phyloP scores from a whole-genome alignment of 1,140 invertebrate genomes.

The Globodera rostochiensis region DNA sequence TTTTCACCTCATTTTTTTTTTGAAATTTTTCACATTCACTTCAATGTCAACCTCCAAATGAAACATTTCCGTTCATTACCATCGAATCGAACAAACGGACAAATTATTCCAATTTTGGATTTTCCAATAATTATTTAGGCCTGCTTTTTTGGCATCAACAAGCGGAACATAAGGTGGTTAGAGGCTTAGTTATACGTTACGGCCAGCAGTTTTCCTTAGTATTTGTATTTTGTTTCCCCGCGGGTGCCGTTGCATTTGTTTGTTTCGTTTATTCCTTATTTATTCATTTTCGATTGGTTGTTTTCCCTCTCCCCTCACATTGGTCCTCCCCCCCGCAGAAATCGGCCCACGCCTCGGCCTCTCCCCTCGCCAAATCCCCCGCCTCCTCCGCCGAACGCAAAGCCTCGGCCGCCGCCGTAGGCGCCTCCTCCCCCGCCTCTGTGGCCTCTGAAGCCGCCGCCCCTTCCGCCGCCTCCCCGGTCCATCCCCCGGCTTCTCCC shows the following conservation, averaged over 20 bases:
- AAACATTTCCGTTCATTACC: background rate
- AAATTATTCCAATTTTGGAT: constrained; percentile 3
- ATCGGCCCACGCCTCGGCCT: constrained; percentile 12
- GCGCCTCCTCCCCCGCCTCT: constrained; percentile 9
- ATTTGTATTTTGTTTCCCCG: constrained; percentile 2
- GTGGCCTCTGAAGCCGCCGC: background rate
- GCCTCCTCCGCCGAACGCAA: constrained; percentile 10
- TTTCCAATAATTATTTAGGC: constrained; percentile 10
- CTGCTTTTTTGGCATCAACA: background rate
- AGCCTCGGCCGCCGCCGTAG: background rate
- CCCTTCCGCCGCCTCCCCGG: background rate
- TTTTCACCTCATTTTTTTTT: constrained; percentile 1
- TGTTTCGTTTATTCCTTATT: background rate
- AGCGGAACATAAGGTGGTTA: background rate
- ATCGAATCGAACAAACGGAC: background rate
- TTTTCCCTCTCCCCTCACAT: constrained; percentile 17
- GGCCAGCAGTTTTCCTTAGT: background rate
- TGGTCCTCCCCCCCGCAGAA: constrained; percentile 18
- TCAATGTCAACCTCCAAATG: background rate
- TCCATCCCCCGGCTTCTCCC: constrained; percentile 2
- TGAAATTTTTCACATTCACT: background rate
- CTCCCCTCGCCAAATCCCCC: constrained; percentile 14
- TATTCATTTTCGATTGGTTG: constrained; percentile 1
- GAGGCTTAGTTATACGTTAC: too few species aligned
- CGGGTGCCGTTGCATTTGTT: background rate